Evolutionary conservation across 2,888 invertebrate genomes (phyloP), one percentile per base, ranked within the genome.

Genomic region (Germaria angustata): DNA sequence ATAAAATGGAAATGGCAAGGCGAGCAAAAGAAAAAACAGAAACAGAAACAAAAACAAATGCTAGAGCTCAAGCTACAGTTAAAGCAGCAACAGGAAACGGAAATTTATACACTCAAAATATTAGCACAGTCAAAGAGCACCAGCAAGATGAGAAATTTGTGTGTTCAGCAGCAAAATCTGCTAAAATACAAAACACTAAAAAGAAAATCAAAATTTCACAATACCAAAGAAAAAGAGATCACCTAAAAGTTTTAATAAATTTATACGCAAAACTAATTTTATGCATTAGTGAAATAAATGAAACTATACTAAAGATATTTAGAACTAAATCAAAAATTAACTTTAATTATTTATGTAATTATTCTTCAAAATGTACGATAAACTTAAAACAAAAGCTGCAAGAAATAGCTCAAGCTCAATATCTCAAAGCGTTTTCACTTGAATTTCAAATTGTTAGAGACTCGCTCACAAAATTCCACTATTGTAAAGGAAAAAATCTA

Each of bases 1-100:
- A 66, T 75, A 66, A 78, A 82, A 77, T 66, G 75, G 71, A 65
- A 76, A 73, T 46, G 81, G 57, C 84, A 84, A 36, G 20, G 68
- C 65, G 49, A 65, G 59, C 59, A 39, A 59, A 76, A 68, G 22
- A 63, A 63, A 46, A 46, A 77, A 22, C 65, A 44, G 55, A 34
- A 39, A 17, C 11, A 32, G n/a, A 24, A 55, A 22, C 44, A 55
- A 13, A 13, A 34, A 55, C 32, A 46, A n/a, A 11, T 6, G 9
- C 20, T 36, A 41, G 39, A 41, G 24, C 55, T n/a, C 36, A 46
- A 41, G 17, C 24, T 65, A 36, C 34, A 36, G 44, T 49, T 55
- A 66, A 44, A 34, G n/a, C 61, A 75, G 57, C 71, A 78, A 78
- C 72, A 72, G 53, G 66, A 82, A 66, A 53, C 77, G 61, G 24